Evolutionary conservation across 64 coral and sea anemone species (phyloP), one percentile per base, ranked within the genome.

Genomic region (Hydrozoanthus tunicans): DNA sequence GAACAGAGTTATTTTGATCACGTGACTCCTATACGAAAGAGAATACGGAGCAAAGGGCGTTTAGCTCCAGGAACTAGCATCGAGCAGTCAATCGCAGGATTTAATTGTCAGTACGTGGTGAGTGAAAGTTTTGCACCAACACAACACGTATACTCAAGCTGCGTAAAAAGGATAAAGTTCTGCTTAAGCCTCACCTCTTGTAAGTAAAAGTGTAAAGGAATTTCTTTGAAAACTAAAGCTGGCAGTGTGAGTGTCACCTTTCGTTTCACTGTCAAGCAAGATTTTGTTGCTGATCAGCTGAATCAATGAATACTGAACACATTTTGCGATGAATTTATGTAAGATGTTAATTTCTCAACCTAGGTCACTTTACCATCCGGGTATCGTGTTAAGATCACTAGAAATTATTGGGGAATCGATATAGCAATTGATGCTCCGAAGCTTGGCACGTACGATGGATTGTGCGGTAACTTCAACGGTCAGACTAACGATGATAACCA

Each of bases 81-180:
- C 53, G 61, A 56, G 3, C 78, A 80, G 78, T 80, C 78, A 17
- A 80, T 80, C 56, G 17, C 78, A 58, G 78, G 78, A 9, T 80
- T 80, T 10, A 80, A 80, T 60, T 80, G 78, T 5, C 78, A 80
- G 78, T 80, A 23, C 9, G 78, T 80, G 78, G 78, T 80, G 58
- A 80, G 78, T 80, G 3, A 8, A 27, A 43, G 2, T 43, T 0
- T 43, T 43, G 32, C 32, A 20, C 20, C 20, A 20, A 20, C 20
- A 20, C 20, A 20, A 0, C 20, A 20, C 20, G 20, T 20, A 20
- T 20, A 20, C 20, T 20, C 20, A 20, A 20, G 0, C 20, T 20
- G 20, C 20, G 20, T 20, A 20, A 20, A 20, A 20, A 20, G 20
- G 20, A 20, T 20, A 20, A 20, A 20, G 20, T 20, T 20, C 20